Evolutionary conservation across 2,888 invertebrate genomes (phyloP), one percentile per base, ranked within the genome.

Genomic region (Podotricha telesiphe): DNA sequence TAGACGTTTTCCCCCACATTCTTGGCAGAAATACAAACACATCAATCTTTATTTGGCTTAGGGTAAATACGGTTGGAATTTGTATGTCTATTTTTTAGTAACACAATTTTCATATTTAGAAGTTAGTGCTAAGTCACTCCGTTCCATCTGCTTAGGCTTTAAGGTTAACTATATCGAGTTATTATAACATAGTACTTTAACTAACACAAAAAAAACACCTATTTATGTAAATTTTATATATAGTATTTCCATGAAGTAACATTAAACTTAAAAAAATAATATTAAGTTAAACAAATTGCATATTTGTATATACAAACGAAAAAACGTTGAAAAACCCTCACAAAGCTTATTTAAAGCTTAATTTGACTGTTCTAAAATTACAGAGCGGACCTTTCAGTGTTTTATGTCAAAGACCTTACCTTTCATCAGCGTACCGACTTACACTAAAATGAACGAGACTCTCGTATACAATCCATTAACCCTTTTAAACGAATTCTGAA

Each of bases 301-400:
- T 37, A 55, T 55, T 55, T 55, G 17, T 55, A 17, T 19, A 55
- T 2, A 53, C 8, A 28, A 55, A 17, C 13, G 4, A 17, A 11
- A n/a, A 58, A 42, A 58, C 45, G 22, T 59, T 45, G 55, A 68
- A 48, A 42, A 48, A 62, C 51, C 50, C 48, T 37, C 47, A 48
- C 34, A 62, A 62, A 62, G 62, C 62, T 65, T 71, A 69, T 73
- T 73, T 69, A 37, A 40, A 56, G 55, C 69, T 69, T 83, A 85
- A 87, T 88, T 87, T 81, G 82, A 84, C 83, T 85, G 82, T 78
- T 83, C 79, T 80, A 83, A 84, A 86, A 88, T 87, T 88, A 88
- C 83, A 83, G 82, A 75, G 79, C 76, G 75, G 79, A 76, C 83
- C 80, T 85, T 85, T 83, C 72, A 78, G 85, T 81, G 83, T 86